phyloP scores from a whole-genome alignment of 1,140 invertebrate genomes.

The Maconellicoccus hirsutus region DNA sequence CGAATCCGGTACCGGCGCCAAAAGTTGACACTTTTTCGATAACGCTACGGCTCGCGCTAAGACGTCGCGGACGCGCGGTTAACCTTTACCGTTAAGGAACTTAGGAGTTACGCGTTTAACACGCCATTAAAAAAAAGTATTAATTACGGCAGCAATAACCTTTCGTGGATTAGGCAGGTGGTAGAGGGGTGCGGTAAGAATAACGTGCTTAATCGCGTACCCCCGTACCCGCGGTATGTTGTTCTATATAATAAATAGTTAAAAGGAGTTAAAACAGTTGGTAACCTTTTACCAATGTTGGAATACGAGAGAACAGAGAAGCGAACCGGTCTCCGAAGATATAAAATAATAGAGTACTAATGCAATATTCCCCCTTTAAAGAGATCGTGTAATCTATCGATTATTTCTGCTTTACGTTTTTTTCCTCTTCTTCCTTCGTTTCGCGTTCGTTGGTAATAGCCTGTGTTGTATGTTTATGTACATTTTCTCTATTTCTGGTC shows the following conservation, averaged over 20 bases:
- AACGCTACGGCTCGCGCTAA: no score
- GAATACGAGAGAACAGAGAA: not conserved
- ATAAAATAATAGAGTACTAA: constrained; percentile 10
- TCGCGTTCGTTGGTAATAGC: no score
- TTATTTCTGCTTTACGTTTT: not conserved
- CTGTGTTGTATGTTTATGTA: no score
- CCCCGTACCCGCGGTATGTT: not conserved
- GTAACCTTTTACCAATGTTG: constrained; percentile 4
- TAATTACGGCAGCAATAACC: no score
- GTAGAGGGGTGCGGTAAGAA: not conserved
- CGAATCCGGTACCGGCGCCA: no score
- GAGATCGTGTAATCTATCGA: constrained; percentile 3
- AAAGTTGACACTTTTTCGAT: no score
- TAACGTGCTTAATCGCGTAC: not conserved
- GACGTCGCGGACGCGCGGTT: no score
- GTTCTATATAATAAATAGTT: constrained; percentile 10
- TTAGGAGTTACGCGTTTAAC: no score
- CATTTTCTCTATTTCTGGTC: no score
- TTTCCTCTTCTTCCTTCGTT: not conserved
- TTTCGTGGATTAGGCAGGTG: no score
- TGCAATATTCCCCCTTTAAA: not conserved
- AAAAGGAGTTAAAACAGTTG: not conserved
- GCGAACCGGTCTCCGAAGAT: not conserved
- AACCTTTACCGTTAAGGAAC: no score
- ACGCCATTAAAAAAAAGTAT: no score